These are phyloP conservation scores for Xestia xanthographa DNA, from an alignment of 2,888 invertebrate species.

Conservation along the genomic window DNA sequence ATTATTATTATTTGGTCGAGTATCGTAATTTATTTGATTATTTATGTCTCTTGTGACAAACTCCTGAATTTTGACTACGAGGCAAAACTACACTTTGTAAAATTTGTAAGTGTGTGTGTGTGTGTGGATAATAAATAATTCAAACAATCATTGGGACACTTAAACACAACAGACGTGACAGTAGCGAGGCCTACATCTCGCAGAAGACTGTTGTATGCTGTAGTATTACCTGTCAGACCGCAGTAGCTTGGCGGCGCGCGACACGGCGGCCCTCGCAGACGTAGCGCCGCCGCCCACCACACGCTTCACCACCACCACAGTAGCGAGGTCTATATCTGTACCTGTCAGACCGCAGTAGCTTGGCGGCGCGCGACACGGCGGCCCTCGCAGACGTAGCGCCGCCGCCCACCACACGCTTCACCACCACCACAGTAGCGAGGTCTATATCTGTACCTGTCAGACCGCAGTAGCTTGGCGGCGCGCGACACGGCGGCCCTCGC, in stretches of 20 bases:
- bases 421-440: no score
- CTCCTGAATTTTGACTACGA: no score
- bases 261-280: conserved; percentile 82
- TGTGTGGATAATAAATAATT: no score
- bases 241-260: conserved; percentile 83
- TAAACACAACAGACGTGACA: neutral
- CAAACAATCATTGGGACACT: no score
- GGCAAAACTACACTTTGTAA: no score
- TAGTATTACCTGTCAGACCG: conserved; percentile 78
- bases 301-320: conserved; percentile 87
- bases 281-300: conserved; percentile 86
- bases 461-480: conserved; percentile 83
- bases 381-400: conserved; percentile 83
- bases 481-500: conserved; percentile 83
- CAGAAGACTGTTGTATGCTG: neutral
- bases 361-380: conserved; percentile 84
- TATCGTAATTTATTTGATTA: no score
- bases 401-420: conserved; percentile 87
- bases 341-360: conserved; percentile 83
- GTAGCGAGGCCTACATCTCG: neutral
- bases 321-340: conserved; percentile 47
- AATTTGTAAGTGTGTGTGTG: no score
- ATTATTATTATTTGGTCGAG: no score
- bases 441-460: conserved; percentile 86
- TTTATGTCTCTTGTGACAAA: no score